Base-by-base conservation (phyloP, 2,888 invertebrate genomes). In the Microctonus hyperodae region DNA sequence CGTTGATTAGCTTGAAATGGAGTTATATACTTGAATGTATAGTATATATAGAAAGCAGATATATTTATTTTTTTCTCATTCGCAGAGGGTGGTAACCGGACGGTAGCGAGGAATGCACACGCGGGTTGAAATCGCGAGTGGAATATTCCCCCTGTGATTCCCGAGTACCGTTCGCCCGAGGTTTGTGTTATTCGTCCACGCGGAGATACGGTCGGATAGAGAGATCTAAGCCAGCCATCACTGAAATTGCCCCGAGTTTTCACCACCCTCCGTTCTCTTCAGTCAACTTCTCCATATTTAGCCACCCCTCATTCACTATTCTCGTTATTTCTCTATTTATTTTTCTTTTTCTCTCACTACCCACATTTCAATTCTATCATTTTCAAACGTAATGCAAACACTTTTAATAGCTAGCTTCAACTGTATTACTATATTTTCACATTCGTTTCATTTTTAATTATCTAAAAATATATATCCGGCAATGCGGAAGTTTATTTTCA, bases 221-320 rank as follows among this genome's bases (percentile, higher is more conserved):
- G 74, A 78, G 74, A 73, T 79, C 74, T 79, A 78, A 81, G 79
- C 78, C 75, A 75, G 77, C 80, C 79, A 81, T 82, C 82, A 80
- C 78, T 76, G 77, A 80, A 81, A 81, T 81, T 81, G 80, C 79
- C 76, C 73, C 71, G 76, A 77, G 75, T 76, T n/a, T n/a, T 78
- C 77, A 78, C 76, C 68, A 74, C 76, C 72, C 68, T 68, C 72
- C 59, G 40, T 64, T 70, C 20, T 50, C 62, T 48, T 44, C 50
- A 33, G 23, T 55, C 37, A 35, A 44, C 44, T 63, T 35, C 68
- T 68, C 69, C 64, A 65, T 33, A 56, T 56, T 56, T 56, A 56
- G 33, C 20, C n/a, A 31, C 33, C 56, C 56, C 56, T 16, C 55
- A 23, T 28, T 10, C 25, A 25, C 25, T n/a, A 55, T 31, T 55